phyloP scores from a whole-genome alignment of 1,140 invertebrate genomes.

The Chironomus tepperi region DNA sequence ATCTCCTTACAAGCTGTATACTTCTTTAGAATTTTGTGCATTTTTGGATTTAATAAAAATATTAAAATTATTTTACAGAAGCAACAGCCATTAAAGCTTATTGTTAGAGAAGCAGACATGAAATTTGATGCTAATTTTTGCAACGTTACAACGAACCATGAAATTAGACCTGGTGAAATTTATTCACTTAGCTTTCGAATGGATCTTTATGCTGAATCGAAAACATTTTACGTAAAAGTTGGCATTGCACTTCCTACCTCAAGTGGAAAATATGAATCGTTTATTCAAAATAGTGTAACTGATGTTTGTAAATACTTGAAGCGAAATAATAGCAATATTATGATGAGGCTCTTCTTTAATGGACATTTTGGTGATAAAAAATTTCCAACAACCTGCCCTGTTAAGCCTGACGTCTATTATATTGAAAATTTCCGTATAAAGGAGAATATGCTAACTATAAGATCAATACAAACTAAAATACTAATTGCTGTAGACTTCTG shows the following conservation, averaged over 20 bases:
- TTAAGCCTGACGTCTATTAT: background rate
- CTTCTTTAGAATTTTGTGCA: background rate
- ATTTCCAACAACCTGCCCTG: background rate
- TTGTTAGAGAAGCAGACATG: background rate
- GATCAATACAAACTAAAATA: background rate
- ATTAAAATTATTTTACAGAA: background rate
- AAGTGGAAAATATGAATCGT: background rate
- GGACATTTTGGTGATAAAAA: slow-evolving; percentile 17
- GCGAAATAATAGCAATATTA: background rate
- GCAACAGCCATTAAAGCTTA: background rate
- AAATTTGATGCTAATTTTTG: slow-evolving; percentile 2
- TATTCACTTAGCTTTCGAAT: background rate
- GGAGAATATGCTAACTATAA: background rate
- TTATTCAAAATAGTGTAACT: background rate
- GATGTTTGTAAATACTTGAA: slow-evolving; percentile 21
- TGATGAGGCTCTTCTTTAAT: background rate
- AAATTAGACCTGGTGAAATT: background rate
- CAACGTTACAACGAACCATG: background rate
- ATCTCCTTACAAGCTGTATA: background rate
- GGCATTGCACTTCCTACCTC: background rate
- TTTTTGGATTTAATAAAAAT: background rate
- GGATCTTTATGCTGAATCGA: background rate
- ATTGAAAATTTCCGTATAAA: slow-evolving; percentile 3
- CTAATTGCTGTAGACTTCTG: background rate
- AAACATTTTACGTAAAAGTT: background rate